These are phyloP conservation scores for Zosterops borbonicus DNA, from an alignment of 2,113 vertebrate species.

Conservation along the genomic window DNA sequence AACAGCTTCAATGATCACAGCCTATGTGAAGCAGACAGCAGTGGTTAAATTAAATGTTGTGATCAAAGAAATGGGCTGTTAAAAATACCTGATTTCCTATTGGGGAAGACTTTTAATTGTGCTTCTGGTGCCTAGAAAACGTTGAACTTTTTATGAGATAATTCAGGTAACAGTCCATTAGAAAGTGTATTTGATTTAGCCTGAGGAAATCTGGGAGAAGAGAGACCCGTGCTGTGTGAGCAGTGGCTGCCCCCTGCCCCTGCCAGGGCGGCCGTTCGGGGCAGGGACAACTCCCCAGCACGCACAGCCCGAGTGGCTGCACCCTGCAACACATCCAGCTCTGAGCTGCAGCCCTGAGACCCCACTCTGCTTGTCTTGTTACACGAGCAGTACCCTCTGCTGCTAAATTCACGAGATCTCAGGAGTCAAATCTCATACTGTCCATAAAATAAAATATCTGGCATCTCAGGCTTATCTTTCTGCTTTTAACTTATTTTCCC, in stretches of 20 bases:
- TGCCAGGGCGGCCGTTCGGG: rapidly evolving
- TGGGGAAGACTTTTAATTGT: conserved; percentile 48
- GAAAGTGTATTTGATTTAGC: conserved; percentile 17
- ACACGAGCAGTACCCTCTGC: not conserved
- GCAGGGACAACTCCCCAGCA: rapidly evolving
- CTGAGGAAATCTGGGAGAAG: not conserved
- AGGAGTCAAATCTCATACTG: not conserved
- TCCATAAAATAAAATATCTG: conserved; percentile 25
- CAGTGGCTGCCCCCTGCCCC: not conserved
- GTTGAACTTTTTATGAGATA: conserved; percentile 35
- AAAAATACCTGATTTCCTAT: conserved; percentile 41
- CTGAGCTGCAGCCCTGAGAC: not conserved
- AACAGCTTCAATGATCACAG: conserved; percentile 40
- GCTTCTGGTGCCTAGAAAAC: conserved; percentile 28
- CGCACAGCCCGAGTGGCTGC: not conserved
- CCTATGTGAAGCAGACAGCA: conserved; percentile 31
- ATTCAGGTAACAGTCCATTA: conserved; percentile 55
- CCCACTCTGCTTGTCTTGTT: not conserved
- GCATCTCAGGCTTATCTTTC: conserved; percentile 46
- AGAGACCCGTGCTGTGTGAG: not conserved
- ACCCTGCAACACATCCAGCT: rapidly evolving
- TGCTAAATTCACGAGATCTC: not conserved
- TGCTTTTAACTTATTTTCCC: conserved; percentile 57
- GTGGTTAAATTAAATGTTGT: conserved; percentile 51
- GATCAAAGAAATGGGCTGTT: conserved; percentile 65